Evolutionary conservation across 2,797 vertebrate species (phyloP).

Genomic region (Xenentodon cancila): DNA sequence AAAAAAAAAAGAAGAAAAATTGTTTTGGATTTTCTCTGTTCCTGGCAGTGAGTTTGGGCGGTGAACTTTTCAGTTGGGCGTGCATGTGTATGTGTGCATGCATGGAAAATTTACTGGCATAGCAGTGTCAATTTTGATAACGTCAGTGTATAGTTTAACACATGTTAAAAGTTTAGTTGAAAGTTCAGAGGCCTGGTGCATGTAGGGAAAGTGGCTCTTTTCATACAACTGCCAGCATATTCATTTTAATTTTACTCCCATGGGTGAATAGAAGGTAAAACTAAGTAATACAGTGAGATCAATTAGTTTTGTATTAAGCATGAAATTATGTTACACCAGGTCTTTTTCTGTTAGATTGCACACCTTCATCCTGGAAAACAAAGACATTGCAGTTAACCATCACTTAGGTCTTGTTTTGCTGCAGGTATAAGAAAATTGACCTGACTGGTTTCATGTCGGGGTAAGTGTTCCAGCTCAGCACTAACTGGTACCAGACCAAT

Average conservation of each 20-base stretch:
- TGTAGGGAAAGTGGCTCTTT: constrained; percentile 55
- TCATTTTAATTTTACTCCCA: constrained; percentile 60
- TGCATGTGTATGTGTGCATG: constrained; percentile 14
- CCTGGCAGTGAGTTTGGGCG: constrained; percentile 61
- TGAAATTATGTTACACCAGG: constrained; percentile 40
- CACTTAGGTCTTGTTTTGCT: constrained; percentile 76
- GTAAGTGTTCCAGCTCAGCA: constrained; percentile 76
- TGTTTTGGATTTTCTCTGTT: constrained; percentile 68
- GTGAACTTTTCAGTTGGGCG: constrained; percentile 66
- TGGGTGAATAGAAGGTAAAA: constrained; percentile 55
- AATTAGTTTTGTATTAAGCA: constrained; percentile 69
- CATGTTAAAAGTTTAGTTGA: constrained; percentile 65
- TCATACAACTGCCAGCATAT: constrained; percentile 61
- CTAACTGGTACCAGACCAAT: constrained; percentile 81
- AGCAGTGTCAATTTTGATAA: constrained; percentile 73
- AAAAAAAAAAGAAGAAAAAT: constrained; percentile 30
- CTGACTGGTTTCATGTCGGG: constrained; percentile 86
- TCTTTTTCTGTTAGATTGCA: constrained; percentile 45
- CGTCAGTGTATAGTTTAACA: constrained; percentile 68
- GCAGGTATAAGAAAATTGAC: constrained; percentile 79
- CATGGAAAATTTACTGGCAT: constrained; percentile 44
- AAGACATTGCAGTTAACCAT: constrained; percentile 69
- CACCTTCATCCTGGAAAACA: constrained; percentile 40
- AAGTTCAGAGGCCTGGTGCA: constrained; percentile 60
- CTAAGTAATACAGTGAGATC: constrained; percentile 46